phyloP scores from a whole-genome alignment of 1,140 invertebrate species.

The Cryptotermes secundus region DNA sequence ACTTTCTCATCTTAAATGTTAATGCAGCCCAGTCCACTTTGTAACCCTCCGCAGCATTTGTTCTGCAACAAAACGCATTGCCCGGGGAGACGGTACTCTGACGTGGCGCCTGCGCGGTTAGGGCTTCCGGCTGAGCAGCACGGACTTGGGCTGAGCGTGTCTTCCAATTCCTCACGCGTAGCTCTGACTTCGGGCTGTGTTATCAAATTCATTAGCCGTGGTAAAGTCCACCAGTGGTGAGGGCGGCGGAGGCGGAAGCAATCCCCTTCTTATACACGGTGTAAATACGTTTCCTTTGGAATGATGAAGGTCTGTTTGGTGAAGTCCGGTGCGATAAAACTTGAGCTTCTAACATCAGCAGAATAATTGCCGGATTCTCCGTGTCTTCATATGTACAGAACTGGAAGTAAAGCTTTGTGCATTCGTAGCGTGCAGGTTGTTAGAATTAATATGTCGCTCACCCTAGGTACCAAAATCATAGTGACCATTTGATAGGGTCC shows the following conservation, averaged over 20 bases:
- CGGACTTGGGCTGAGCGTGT: neutral
- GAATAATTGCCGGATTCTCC: no score
- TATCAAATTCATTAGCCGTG: conserved; percentile 2
- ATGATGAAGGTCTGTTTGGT: neutral
- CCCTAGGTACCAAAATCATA: no score
- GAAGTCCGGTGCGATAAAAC: neutral
- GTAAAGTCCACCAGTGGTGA: neutral
- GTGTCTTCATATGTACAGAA: no score
- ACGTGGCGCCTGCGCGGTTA: neutral
- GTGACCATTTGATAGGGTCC: no score
- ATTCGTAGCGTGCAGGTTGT: no score
- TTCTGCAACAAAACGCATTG: neutral
- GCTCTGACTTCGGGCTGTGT: neutral
- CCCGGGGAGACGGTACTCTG: neutral
- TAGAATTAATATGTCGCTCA: no score
- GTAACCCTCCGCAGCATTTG: neutral
- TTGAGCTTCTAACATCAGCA: neutral
- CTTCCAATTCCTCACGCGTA: neutral
- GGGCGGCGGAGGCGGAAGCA: neutral
- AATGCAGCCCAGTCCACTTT: neutral
- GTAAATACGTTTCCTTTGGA: neutral
- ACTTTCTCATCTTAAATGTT: neutral
- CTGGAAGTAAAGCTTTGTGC: no score
- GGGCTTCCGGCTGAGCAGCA: no score
- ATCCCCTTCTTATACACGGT: neutral